Evolutionary conservation across 2,888 invertebrate species (phyloP).

Genomic region (Dichetophora obliterata): DNA sequence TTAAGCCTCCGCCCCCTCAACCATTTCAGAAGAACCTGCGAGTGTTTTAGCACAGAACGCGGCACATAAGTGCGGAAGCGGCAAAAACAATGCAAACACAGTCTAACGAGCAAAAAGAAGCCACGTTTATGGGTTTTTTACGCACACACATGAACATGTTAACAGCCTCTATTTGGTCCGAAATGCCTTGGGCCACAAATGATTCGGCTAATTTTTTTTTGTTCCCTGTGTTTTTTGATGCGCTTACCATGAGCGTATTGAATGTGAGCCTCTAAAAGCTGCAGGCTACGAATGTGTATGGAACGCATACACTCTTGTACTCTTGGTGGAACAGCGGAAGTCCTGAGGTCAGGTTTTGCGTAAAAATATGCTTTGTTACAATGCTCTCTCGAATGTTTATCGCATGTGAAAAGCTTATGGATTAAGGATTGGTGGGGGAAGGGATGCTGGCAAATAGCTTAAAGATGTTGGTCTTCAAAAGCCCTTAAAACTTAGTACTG

Average conservation of each 20-base stretch:
- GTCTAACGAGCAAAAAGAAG: constrained; percentile 5
- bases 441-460: background rate
- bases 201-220: constrained; percentile 48
- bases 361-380: background rate
- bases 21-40: background rate
- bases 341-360: background rate
- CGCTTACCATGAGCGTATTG: background rate
- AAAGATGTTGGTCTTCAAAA: background rate
- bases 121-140: background rate
- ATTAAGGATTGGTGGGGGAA: background rate
- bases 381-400: background rate
- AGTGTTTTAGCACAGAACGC: background rate
- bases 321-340: background rate
- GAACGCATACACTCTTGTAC: background rate
- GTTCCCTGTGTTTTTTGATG: background rate
- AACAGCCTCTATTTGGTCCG: constrained; percentile 34
- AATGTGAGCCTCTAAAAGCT: background rate
- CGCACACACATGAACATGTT: background rate
- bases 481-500: no score
- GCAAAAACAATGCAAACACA: constrained; percentile 6
- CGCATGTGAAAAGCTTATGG: background rate
- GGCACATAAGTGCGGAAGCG: background rate
- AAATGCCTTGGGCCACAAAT: constrained; percentile 48
- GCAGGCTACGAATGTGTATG: background rate
- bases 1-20: background rate